Base-by-base conservation (phyloP, 2,113 vertebrate species). In the Protomyctophum bolini region DNA sequence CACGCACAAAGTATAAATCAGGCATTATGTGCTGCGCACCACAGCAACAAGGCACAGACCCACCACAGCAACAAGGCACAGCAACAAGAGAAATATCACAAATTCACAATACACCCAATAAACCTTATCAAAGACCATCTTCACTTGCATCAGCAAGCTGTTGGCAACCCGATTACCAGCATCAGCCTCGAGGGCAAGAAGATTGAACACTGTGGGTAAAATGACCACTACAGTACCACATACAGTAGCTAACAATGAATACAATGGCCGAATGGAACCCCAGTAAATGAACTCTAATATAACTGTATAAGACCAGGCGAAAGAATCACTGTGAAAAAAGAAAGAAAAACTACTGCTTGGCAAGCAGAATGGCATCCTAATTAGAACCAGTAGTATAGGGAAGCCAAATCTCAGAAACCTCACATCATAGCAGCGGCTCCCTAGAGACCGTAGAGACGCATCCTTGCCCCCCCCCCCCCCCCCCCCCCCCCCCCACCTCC, bases 381-480 rank as follows among this genome's bases (percentile, higher is more conserved):
- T 52, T 52, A 52, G 9, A 33, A 15, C 54, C 54, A 14, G 63
- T 9, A 62, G 46, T 6, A 33, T 7, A 54, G 7, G 48, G 12
- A 69, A 46, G 7, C 33, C 21, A 55, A 67, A 68, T 29, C 6
- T 12, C 1, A 81, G 12, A 54, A 41, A 49, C 5, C 57, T 4
- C 15, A 33, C 57, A 62, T 50, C 58, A 64, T 48, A 51, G 29
- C 14, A 67, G 55, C 58, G 14, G 2, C 57, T 82, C 75, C 71
- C 78, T 14, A 1, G 10, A 75, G 66, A 66, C 58, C 46, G 10
- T 1, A 33, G 47, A 66, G 55, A 51, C 72, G 66, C 73, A 75
- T 83, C 75, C 66, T 66, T 61, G 75, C 76, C 66, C 82, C 70
- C 33, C 33, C 33, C 1, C 56, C 8, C 48, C 59, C 21, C 49